Evolutionary conservation across 2,888 invertebrate species (phyloP).

Genomic region (Drosophila parthenogenetica): DNA sequence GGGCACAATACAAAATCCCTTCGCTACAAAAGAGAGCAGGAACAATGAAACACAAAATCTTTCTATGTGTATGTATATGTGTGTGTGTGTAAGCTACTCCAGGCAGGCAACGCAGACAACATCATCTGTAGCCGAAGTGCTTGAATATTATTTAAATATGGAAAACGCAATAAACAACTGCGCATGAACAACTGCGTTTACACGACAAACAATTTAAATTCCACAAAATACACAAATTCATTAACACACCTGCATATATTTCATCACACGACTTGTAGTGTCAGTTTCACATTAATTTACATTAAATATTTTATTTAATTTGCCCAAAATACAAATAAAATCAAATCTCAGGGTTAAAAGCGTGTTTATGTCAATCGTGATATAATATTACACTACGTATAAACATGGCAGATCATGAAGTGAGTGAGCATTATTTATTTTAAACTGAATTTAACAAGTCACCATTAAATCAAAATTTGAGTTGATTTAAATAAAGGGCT

Average conservation of each 20-base stretch:
- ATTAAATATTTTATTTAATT: slow-evolving; percentile 12
- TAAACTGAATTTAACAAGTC: background rate
- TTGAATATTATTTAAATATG: slow-evolving; percentile 12
- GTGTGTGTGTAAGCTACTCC: slow-evolving; percentile 1
- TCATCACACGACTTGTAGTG: background rate
- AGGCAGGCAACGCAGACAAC: slow-evolving; percentile 44
- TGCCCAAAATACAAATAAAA: background rate
- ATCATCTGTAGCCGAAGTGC: slow-evolving; percentile 49
- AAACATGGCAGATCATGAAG: slow-evolving; percentile 1
- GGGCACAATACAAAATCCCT: slow-evolving; percentile 56
- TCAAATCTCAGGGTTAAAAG: background rate
- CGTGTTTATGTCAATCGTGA: slow-evolving; percentile 4
- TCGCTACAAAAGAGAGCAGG: slow-evolving; percentile 62
- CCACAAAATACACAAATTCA: slow-evolving; percentile 8
- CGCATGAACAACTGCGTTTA: slow-evolving; percentile 11
- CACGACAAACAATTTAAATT: background rate
- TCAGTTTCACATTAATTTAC: slow-evolving; percentile 6
- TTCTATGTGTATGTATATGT: background rate
- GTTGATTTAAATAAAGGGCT: too few species aligned
- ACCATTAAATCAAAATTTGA: background rate
- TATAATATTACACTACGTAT: slow-evolving; percentile 7
- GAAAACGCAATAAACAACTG: slow-evolving; percentile 30
- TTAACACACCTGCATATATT: slow-evolving; percentile 9
- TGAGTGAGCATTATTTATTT: background rate
- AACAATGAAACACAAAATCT: slow-evolving; percentile 55